Evolutionary conservation across 2,797 vertebrate genomes (phyloP).

Genomic region (Diplodus puntazzo): DNA sequence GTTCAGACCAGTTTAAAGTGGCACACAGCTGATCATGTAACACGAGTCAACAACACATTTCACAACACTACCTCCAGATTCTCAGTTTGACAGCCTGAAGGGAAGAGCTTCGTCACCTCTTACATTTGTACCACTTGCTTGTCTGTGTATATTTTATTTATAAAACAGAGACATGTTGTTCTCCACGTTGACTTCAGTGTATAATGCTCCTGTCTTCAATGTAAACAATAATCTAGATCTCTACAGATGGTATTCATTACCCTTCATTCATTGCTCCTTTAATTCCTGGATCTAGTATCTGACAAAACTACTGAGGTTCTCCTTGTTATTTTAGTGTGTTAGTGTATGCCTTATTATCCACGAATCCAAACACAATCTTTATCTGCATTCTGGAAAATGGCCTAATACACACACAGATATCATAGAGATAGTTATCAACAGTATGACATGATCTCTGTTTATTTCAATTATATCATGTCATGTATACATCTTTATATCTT

Average conservation of each 20-base stretch:
- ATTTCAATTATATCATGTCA: neutral
- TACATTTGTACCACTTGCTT: neutral
- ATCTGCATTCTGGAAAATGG: neutral
- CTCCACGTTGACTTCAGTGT: neutral
- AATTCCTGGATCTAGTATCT: neutral
- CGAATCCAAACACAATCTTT: neutral
- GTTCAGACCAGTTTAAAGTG: conserved; percentile 56
- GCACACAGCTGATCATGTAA: conserved; percentile 69
- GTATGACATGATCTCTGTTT: neutral
- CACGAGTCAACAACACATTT: conserved; percentile 69
- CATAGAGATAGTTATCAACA: neutral
- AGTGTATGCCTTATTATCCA: neutral
- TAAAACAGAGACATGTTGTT: neutral
- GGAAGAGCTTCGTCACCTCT: neutral
- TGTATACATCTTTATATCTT: neutral
- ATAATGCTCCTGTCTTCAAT: neutral
- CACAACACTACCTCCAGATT: conserved; percentile 61
- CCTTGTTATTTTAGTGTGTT: too few relatives aligned
- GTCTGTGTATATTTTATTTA: conserved; percentile 14
- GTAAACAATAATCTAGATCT: conserved; percentile 15
- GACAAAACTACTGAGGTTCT: neutral
- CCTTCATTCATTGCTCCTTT: neutral
- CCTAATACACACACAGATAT: neutral
- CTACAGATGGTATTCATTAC: conserved; percentile 3
- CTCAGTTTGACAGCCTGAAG: conserved; percentile 12